Percentiles rank a stretch among this genome's conserved stretches.
phyloP scores from a whole-genome alignment of 2,888 invertebrate genomes.

The Scaptodrosophila latifasciaeformis region DNA sequence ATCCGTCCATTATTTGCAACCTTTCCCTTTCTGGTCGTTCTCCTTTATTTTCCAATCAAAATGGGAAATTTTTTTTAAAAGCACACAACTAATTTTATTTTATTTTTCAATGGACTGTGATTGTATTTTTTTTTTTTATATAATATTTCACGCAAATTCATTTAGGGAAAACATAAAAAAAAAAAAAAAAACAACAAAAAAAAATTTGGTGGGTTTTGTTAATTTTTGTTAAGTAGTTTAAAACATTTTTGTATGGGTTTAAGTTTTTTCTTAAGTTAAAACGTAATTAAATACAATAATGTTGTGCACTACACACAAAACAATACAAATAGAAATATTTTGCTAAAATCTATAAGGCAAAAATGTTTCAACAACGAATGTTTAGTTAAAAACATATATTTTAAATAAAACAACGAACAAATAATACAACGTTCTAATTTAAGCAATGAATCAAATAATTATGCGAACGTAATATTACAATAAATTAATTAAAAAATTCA shows the following conservation, averaged over 20 bases:
- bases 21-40: conserved; percentile 26
- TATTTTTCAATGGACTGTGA: conserved; percentile 62
- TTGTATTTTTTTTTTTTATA: conserved; percentile 53
- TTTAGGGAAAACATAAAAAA: conserved; percentile 29
- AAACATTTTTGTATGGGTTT: conserved; percentile 62
- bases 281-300: conserved; percentile 57
- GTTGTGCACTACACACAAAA: conserved; percentile 40
- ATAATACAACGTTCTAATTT: conserved; percentile 6
- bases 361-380: conserved; percentile 2
- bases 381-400: conserved; percentile 9
- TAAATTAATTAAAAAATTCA: no score
- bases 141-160: conserved; percentile 46
- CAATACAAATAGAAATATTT: conserved; percentile 1
- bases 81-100: conserved; percentile 57
- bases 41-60: conserved; percentile 21
- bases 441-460: conserved; percentile 14
- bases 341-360: neutral
- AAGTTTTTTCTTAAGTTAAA: conserved; percentile 61
- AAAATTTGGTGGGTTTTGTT: conserved; percentile 59
- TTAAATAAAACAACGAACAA: conserved; percentile 2
- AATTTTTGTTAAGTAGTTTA: conserved; percentile 51
- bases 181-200: conserved; percentile 32
- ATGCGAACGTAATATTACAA: conserved; percentile 9
- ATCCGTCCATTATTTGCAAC: conserved; percentile 35
- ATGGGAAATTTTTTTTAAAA: conserved; percentile 24